A percentile compares a stretch with the other conserved stretches of the same genome.
Evolutionary conservation across 1,140 invertebrate genomes (phyloP).

Genomic region (Episyrphus balteatus): DNA sequence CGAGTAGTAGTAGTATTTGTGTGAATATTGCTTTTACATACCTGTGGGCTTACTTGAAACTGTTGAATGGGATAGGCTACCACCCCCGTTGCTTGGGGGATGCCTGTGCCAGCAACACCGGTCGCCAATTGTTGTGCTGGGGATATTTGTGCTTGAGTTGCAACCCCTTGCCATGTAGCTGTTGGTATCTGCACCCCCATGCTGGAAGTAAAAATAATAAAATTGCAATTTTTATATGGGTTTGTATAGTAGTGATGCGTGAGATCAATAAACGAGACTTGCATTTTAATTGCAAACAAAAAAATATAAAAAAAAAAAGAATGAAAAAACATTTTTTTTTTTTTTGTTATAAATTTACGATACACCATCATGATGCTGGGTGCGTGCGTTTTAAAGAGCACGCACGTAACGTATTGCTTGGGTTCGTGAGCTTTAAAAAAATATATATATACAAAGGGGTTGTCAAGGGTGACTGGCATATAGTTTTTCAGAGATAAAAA

Average conservation of each 20-base stretch:
- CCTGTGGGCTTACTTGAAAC: conserved; percentile 58
- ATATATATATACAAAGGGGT: no score
- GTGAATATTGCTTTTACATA: conserved; percentile 14
- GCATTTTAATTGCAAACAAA: no score
- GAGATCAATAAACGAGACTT: no score
- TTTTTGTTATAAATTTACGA: conserved; percentile 6
- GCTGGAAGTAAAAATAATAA: conserved; percentile 37
- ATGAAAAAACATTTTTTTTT: background rate
- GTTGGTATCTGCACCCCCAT: conserved; percentile 65
- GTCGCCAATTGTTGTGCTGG: conserved; percentile 45
- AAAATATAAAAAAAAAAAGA: background rate
- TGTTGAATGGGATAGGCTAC: conserved; percentile 76
- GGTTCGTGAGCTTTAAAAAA: no score
- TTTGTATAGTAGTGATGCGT: no score
- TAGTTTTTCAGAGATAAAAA: no score
- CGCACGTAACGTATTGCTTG: no score
- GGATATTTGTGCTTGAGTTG: conserved; percentile 45
- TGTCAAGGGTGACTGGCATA: no score
- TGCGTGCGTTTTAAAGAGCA: no score
- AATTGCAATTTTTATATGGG: background rate
- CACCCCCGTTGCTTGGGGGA: conserved; percentile 54
- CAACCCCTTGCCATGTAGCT: conserved; percentile 51
- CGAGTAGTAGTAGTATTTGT: background rate
- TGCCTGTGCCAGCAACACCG: conserved; percentile 40
- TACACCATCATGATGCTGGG: background rate